A percentile compares a stretch with the other conserved stretches of the same genome.
phyloP scores from a whole-genome alignment of 2,888 invertebrate species.

The Troides aeacus region DNA sequence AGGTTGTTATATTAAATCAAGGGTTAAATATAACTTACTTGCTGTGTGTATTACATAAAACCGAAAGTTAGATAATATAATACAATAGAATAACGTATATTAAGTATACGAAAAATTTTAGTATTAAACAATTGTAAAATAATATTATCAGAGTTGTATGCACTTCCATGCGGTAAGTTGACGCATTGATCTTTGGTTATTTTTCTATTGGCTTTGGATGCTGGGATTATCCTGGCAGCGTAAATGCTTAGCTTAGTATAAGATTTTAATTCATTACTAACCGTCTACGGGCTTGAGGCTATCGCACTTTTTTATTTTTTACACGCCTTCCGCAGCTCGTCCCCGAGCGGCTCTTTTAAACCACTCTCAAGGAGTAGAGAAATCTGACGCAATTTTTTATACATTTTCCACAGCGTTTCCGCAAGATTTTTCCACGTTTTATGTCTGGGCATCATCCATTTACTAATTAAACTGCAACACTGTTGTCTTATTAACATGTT shows the following conservation, averaged over 20 bases:
- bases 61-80: no score
- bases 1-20: no score
- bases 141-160: no score
- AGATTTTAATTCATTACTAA: conserved; percentile 26
- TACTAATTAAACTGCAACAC: conserved; percentile 8
- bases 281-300: conserved; percentile 20
- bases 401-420: conserved; percentile 13
- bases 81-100: no score
- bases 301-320: conserved; percentile 16
- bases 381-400: conserved; percentile 22
- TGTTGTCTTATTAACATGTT: not conserved
- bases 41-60: no score
- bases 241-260: conserved; percentile 17
- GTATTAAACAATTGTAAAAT: no score
- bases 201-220: not conserved
- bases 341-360: conserved; percentile 26
- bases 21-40: no score
- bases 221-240: conserved; percentile 5
- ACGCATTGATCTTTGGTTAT: not conserved
- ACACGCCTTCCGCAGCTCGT: conserved; percentile 19
- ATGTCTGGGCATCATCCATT: conserved; percentile 7
- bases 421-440: conserved; percentile 13
- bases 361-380: conserved; percentile 26
- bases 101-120: no score
- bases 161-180: not conserved